A percentile compares a stretch with the other conserved stretches of the same genome.
phyloP scores from a whole-genome alignment of 2,113 vertebrate species.

The Varanus komodoensis region DNA sequence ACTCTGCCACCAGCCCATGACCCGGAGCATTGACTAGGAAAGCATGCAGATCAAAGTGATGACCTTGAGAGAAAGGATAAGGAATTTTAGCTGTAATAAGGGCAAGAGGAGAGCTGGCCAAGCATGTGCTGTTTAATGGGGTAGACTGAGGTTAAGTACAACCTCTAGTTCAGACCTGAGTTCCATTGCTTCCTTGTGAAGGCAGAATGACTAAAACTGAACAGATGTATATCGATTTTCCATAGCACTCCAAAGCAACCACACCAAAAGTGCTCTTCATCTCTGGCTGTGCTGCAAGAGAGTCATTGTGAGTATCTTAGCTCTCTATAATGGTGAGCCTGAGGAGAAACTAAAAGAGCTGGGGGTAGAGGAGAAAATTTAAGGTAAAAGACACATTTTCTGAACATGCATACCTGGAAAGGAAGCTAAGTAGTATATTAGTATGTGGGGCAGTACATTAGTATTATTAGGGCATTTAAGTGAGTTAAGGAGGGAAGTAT shows the following conservation, averaged over 20 bases:
- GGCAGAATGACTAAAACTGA: not conserved
- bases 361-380: not conserved
- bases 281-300: not conserved
- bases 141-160: not conserved
- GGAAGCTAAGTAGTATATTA: not conserved
- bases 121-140: not conserved
- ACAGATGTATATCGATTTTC: not conserved
- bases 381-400: not conserved
- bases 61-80: not conserved
- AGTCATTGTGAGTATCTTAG: not conserved
- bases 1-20: not conserved
- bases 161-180: not conserved
- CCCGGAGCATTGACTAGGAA: not conserved
- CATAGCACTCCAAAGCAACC: not conserved
- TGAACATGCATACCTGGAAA: not conserved
- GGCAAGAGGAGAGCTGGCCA: not conserved
- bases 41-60: not conserved
- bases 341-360: conserved; percentile 3
- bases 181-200: not conserved
- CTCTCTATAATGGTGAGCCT: not conserved
- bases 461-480: not conserved
- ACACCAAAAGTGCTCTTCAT: not conserved
- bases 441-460: not conserved
- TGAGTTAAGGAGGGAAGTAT: not conserved
- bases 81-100: no score